phyloP scores from a whole-genome alignment of 1,140 invertebrate species.

The Apocrypta bakeri region DNA sequence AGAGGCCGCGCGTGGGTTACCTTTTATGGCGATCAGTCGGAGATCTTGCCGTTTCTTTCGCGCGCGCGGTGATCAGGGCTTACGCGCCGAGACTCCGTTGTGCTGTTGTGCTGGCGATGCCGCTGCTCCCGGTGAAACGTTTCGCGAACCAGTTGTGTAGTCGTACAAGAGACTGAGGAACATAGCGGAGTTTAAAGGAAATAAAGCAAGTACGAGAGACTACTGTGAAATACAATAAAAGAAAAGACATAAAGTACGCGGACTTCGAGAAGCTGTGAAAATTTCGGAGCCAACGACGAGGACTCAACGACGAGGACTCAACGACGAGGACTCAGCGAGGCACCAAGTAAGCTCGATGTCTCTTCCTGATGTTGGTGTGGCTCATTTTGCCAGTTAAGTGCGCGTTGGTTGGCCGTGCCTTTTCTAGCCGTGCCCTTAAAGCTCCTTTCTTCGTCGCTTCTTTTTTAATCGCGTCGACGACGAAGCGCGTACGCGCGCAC shows the following conservation, averaged over 20 bases:
- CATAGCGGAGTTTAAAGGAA: too few species aligned
- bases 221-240: background rate
- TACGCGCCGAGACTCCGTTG: conserved; percentile 4
- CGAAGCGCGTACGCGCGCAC: too few species aligned
- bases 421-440: too few species aligned
- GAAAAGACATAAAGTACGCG: background rate
- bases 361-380: background rate
- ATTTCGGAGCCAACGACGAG: background rate
- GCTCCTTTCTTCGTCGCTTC: too few species aligned
- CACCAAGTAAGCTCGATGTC: conserved; percentile 16
- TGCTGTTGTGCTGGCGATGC: background rate
- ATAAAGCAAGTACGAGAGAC: too few species aligned
- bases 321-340: background rate
- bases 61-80: conserved; percentile 17
- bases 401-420: too few species aligned
- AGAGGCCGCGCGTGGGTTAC: conserved; percentile 67
- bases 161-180: too few species aligned
- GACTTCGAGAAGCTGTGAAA: background rate
- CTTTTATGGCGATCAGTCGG: conserved; percentile 71
- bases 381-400: background rate
- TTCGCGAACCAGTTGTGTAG: background rate
- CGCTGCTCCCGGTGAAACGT: conserved; percentile 35
- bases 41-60: conserved; percentile 61
- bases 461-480: too few species aligned
- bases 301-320: background rate